Evolutionary conservation across 2,113 vertebrate species (phyloP).

Genomic region (Acanthochromis polyacanthus): DNA sequence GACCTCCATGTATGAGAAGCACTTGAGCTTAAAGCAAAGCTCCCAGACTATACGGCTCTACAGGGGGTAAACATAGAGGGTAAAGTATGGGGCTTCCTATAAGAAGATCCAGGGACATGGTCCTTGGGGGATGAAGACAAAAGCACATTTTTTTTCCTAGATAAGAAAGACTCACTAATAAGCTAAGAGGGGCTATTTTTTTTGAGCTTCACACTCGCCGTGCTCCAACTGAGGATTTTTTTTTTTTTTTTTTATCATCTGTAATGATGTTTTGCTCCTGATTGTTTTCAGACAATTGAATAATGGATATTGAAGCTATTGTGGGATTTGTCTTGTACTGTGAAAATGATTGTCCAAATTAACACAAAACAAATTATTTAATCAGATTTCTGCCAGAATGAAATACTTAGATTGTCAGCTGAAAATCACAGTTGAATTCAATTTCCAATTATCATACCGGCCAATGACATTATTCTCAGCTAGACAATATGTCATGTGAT

Average conservation of each 20-base stretch:
- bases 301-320: constrained; percentile 28
- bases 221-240: constrained; percentile 14
- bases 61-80: constrained; percentile 17
- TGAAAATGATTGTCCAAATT: constrained; percentile 9
- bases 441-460: constrained; percentile 21
- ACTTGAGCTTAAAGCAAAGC: constrained; percentile 76
- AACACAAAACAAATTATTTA: constrained; percentile 14
- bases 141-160: background rate
- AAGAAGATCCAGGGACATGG: constrained; percentile 34
- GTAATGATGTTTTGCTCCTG: constrained; percentile 26
- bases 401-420: constrained; percentile 24
- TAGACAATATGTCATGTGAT: background rate
- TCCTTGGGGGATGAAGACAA: constrained; percentile 45
- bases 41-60: constrained; percentile 48
- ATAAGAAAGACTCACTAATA: constrained; percentile 6
- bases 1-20: constrained; percentile 68
- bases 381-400: constrained; percentile 22
- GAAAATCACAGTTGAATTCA: constrained; percentile 24
- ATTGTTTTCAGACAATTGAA: constrained; percentile 38
- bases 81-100: constrained; percentile 35
- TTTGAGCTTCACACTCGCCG: constrained; percentile 17
- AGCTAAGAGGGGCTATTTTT: background rate
- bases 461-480: constrained; percentile 2
- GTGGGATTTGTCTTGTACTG: constrained; percentile 1
- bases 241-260: constrained; percentile 28